Evolutionary conservation across 2,888 invertebrate genomes (phyloP).

Genomic region (Tanaodytes sp.): DNA sequence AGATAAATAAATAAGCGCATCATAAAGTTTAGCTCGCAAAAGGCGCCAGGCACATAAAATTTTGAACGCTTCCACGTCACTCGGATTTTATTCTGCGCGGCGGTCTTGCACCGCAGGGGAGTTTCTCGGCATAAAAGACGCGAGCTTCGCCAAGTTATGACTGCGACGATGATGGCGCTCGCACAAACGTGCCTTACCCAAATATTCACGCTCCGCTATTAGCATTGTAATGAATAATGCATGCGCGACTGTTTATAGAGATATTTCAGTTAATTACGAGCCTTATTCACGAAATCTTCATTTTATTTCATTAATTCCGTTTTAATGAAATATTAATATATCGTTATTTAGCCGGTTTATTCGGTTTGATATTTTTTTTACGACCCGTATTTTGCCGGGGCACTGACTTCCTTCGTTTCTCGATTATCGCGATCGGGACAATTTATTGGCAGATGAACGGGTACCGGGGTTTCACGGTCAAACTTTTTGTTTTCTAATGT

Average conservation of each 20-base stretch:
- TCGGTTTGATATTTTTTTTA: slow-evolving; percentile 48
- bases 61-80: slow-evolving; percentile 44
- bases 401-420: neutral
- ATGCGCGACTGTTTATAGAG: slow-evolving; percentile 55
- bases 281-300: slow-evolving; percentile 51
- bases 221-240: slow-evolving; percentile 55
- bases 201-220: slow-evolving; percentile 52
- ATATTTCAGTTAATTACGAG: slow-evolving; percentile 54
- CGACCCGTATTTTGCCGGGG: slow-evolving; percentile 31
- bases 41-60: slow-evolving; percentile 50
- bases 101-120: slow-evolving; percentile 51
- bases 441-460: neutral
- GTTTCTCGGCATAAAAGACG: slow-evolving; percentile 50
- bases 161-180: slow-evolving; percentile 50
- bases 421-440: neutral
- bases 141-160: slow-evolving; percentile 53
- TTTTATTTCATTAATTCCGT: slow-evolving; percentile 51
- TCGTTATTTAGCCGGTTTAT: slow-evolving; percentile 41
- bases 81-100: slow-evolving; percentile 47
- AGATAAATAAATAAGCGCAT: slow-evolving; percentile 37
- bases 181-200: slow-evolving; percentile 47
- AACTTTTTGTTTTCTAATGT: slow-evolving; percentile 9
- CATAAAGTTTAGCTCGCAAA: slow-evolving; percentile 45
- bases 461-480: neutral
- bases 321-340: slow-evolving; percentile 52